phyloP scores from a whole-genome alignment of 1,140 invertebrate genomes.

The Idris sp. region DNA sequence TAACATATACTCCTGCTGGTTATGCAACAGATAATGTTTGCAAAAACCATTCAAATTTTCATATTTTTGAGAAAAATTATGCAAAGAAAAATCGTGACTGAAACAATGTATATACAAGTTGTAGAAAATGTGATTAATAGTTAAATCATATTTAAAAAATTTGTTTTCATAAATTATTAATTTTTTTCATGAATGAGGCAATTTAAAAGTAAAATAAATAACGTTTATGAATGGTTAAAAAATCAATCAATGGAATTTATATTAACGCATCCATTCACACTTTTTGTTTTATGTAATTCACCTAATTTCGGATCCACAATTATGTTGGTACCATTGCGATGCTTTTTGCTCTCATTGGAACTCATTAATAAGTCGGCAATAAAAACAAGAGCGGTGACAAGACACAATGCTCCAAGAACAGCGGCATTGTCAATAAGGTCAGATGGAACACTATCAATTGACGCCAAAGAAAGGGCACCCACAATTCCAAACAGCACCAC shows the following conservation, averaged over 20 bases:
- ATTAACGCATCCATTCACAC: not conserved
- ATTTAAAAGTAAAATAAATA: too few relatives aligned
- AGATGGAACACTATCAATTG: constrained; percentile 83
- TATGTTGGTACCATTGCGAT: constrained; percentile 65
- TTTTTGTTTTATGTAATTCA: constrained; percentile 47
- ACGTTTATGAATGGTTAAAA: too few relatives aligned
- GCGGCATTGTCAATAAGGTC: constrained; percentile 85
- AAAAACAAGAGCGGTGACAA: constrained; percentile 83
- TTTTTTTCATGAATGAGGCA: too few relatives aligned
- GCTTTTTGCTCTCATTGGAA: constrained; percentile 64
- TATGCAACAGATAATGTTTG: constrained; percentile 26
- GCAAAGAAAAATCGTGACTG: too few relatives aligned
- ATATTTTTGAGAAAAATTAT: constrained; percentile 1
- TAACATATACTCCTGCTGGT: constrained; percentile 7
- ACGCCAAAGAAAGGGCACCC: constrained; percentile 83
- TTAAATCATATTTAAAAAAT: too few relatives aligned
- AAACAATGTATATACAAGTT: too few relatives aligned
- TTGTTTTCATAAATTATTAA: too few relatives aligned
- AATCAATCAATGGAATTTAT: too few relatives aligned
- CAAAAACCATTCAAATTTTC: not conserved
- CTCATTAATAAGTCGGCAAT: constrained; percentile 80
- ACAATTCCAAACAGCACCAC: constrained; percentile 83
- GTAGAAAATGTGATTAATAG: too few relatives aligned
- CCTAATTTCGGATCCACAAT: constrained; percentile 68
- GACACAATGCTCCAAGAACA: constrained; percentile 83